Percentiles rank a stretch among this genome's conserved stretches.
phyloP scores from a whole-genome alignment of 2,113 vertebrate genomes.

The Albula goreensis region DNA sequence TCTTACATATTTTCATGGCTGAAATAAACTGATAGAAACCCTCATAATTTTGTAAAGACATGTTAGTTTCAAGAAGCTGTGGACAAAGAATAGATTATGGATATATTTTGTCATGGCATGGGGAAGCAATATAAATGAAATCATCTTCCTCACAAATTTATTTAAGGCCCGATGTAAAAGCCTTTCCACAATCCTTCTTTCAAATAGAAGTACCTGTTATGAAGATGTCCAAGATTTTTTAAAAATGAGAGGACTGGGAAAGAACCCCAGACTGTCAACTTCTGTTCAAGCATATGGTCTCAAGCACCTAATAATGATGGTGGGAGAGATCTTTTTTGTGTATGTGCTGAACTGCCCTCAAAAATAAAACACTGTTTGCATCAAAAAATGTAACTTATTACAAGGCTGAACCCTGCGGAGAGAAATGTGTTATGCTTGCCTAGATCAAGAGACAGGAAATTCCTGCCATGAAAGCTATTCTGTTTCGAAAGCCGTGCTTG shows the following conservation, averaged over 20 bases:
- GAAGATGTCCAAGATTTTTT: background rate
- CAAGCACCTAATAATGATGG: background rate
- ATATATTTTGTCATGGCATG: background rate
- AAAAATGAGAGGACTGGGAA: background rate
- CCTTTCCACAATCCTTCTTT: background rate
- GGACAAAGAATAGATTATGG: background rate
- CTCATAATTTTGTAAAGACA: background rate
- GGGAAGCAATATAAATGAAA: background rate
- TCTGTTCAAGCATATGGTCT: background rate
- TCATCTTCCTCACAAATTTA: background rate
- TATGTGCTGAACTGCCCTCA: slow-evolving; percentile 4
- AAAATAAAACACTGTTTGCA: background rate
- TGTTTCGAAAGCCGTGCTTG: background rate
- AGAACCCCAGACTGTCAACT: background rate
- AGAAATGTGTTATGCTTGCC: background rate
- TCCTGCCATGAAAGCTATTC: slow-evolving; percentile 6
- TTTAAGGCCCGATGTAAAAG: background rate
- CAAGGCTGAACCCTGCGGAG: background rate
- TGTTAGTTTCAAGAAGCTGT: background rate
- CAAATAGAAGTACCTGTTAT: background rate
- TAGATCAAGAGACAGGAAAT: slow-evolving; percentile 7
- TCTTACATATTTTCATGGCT: background rate
- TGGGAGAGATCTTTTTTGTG: background rate
- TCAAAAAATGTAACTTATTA: background rate
- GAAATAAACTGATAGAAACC: background rate